These are phyloP conservation scores for Eudyptes chrysolophus DNA, from an alignment of 2,113 vertebrate genomes.

Conservation along the genomic window DNA sequence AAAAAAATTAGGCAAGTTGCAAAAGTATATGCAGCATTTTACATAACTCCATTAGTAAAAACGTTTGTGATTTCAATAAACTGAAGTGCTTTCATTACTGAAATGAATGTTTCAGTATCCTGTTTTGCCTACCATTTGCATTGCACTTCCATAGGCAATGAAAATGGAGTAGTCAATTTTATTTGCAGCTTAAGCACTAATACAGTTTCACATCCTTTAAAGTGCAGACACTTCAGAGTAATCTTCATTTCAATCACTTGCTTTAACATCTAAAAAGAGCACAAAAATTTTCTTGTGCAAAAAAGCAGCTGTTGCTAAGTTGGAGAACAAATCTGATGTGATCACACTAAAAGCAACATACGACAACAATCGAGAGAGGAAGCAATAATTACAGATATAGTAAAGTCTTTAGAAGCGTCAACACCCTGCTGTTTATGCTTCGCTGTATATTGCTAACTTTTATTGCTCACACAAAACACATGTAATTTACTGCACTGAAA, in stretches of 20 bases:
- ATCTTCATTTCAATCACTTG: not conserved
- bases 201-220: not conserved
- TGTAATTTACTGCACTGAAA: not conserved
- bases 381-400: not conserved
- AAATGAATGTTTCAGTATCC: not conserved
- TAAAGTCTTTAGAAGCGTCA: not conserved
- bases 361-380: not conserved
- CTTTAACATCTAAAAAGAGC: not conserved
- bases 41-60: not conserved
- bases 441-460: not conserved
- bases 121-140: not conserved
- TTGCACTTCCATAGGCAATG: not conserved
- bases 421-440: not conserved
- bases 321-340: not conserved
- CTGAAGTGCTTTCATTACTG: not conserved
- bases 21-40: not conserved
- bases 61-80: not conserved
- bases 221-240: not conserved
- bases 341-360: not conserved
- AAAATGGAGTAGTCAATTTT: not conserved
- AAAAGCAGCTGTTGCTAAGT: not conserved
- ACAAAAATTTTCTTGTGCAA: not conserved
- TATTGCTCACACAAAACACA: not conserved
- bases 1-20: not conserved
- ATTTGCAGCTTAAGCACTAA: not conserved